phyloP scores from a whole-genome alignment of 2,797 vertebrate species.

The Kryptopterus vitreolus region DNA sequence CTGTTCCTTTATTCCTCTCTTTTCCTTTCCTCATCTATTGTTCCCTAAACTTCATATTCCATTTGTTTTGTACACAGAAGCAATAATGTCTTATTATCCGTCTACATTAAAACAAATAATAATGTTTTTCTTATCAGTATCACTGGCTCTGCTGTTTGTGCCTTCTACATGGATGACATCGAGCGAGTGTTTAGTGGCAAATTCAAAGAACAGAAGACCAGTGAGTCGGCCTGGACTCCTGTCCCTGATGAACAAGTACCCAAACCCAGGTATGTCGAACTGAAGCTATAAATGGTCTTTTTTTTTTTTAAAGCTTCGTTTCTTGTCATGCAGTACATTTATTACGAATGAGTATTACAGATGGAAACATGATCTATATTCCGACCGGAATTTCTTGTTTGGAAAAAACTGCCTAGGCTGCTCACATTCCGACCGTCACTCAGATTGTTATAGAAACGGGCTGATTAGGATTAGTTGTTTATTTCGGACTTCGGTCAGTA shows the following conservation, averaged over 20 bases:
- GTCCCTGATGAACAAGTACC: conserved; percentile 90
- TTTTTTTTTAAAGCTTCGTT: not conserved
- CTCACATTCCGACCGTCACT: conserved; percentile 8
- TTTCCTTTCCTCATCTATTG: no score
- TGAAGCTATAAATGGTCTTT: not conserved
- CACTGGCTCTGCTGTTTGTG: conserved; percentile 91
- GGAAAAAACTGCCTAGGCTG: not conserved
- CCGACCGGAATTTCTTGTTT: conserved; percentile 4
- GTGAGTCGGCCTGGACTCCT: conserved; percentile 83
- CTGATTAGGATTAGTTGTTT: conserved; percentile 14
- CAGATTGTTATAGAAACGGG: not conserved
- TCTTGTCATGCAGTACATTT: not conserved
- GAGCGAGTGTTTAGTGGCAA: conserved; percentile 86
- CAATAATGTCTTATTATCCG: not conserved
- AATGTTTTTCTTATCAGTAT: conserved; percentile 73
- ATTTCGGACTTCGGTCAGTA: conserved; percentile 16
- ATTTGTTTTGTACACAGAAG: not conserved
- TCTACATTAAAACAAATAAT: not conserved
- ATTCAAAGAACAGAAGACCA: conserved; percentile 89
- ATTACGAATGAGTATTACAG: not conserved
- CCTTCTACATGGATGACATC: conserved; percentile 94
- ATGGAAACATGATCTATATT: not conserved
- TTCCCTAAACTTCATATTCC: no score
- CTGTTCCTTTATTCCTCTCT: no score
- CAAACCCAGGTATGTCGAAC: conserved; percentile 78